Conservation (phyloP, 2,888 invertebrate species). For the Anticlea derivata region DNA sequence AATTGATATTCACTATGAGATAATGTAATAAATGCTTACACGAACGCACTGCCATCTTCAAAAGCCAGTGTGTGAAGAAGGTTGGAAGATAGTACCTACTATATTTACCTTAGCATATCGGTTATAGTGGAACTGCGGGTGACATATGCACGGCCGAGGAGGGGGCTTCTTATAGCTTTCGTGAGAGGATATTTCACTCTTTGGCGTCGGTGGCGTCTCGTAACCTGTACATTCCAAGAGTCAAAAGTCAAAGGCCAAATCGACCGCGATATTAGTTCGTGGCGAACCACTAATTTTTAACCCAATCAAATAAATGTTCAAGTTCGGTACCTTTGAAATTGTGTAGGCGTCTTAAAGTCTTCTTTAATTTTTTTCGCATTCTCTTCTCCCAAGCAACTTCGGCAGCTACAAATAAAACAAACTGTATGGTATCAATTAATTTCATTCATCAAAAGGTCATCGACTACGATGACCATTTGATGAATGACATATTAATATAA, state of each 20-base stretch:
- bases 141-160: conserved; percentile 61
- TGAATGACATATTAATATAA: too few species aligned
- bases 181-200: conserved; percentile 62
- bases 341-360: conserved; percentile 53
- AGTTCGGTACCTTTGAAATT: conserved; percentile 75
- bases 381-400: conserved; percentile 69
- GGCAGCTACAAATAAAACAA: conserved; percentile 54
- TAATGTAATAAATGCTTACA: too few species aligned
- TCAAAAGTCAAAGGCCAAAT: too few species aligned
- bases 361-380: conserved; percentile 73
- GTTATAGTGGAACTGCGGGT: conserved; percentile 60
- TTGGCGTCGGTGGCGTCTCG: conserved; percentile 62
- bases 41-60: not conserved
- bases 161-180: conserved; percentile 68
- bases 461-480: too few species aligned
- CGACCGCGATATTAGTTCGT: too few species aligned
- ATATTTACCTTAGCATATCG: conserved; percentile 67
- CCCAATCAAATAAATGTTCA: too few species aligned
- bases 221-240: conserved; percentile 60
- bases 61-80: not conserved
- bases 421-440: not conserved
- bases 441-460: too few species aligned
- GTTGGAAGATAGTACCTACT: not conserved
- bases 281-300: too few species aligned
- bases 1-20: too few species aligned